A percentile compares a stretch with the other conserved stretches of the same genome.
These are phyloP conservation scores for Lipophrys pholis DNA, from an alignment of 2,113 vertebrate species.

Conservation along the genomic window DNA sequence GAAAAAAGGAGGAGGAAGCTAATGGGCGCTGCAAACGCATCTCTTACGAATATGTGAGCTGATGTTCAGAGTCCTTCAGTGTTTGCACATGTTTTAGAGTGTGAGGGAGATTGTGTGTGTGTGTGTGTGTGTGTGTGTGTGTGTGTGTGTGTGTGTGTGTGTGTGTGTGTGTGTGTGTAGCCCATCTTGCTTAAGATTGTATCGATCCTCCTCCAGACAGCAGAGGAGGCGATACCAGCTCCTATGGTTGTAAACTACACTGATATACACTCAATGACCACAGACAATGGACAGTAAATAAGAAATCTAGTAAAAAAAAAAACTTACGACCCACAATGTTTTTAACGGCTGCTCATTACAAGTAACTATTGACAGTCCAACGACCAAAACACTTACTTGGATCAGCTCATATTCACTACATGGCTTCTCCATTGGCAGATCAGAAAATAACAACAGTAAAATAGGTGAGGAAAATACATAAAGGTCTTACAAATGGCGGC, in stretches of 20 bases:
- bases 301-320: constrained; percentile 46
- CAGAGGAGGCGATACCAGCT: constrained; percentile 55
- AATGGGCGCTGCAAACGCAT: constrained; percentile 33
- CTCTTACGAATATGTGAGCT: constrained; percentile 47
- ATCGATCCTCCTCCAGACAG: constrained; percentile 61
- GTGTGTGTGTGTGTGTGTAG: constrained; percentile 18
- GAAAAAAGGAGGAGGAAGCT: background rate
- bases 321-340: constrained; percentile 36
- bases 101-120: background rate
- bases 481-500: constrained; percentile 54
- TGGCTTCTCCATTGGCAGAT: constrained; percentile 35
- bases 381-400: constrained; percentile 40
- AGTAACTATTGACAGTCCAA: constrained; percentile 19
- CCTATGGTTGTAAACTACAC: constrained; percentile 52
- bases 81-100: constrained; percentile 35
- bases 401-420: constrained; percentile 40
- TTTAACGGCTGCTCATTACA: constrained; percentile 54
- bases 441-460: constrained; percentile 41
- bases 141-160: background rate
- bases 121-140: constrained; percentile 13
- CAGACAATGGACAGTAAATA: constrained; percentile 64
- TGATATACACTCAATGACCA: constrained; percentile 45
- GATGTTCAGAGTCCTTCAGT: constrained; percentile 38
- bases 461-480: constrained; percentile 47
- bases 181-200: constrained; percentile 40